phyloP scores from a whole-genome alignment of 1,140 invertebrate genomes.

The Rhagoletis pomonella region DNA sequence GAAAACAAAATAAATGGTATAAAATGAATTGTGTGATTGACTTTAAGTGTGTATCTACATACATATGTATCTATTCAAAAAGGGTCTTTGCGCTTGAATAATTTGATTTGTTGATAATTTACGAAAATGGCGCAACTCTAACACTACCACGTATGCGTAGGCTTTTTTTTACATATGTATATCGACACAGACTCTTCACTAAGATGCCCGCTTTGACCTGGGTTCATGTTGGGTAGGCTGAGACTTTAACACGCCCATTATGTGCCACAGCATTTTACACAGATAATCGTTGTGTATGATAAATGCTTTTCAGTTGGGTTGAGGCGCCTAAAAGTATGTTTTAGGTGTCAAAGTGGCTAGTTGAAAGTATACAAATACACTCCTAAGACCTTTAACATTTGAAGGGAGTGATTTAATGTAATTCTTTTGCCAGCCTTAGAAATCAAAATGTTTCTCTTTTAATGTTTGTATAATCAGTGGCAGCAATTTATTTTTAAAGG shows the following conservation, averaged over 20 bases:
- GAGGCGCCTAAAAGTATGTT: not conserved
- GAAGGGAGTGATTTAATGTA: too few relatives aligned
- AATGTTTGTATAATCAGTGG: too few relatives aligned
- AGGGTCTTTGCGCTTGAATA: slow-evolving; percentile 45
- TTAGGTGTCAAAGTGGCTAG: too few relatives aligned
- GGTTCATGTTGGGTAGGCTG: not conserved
- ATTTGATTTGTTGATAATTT: slow-evolving; percentile 46
- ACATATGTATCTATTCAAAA: not conserved
- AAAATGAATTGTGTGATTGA: not conserved
- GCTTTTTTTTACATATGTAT: not conserved
- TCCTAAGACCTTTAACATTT: too few relatives aligned
- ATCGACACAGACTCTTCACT: too few relatives aligned
- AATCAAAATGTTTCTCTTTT: too few relatives aligned
- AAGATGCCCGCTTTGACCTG: not conserved
- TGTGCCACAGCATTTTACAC: not conserved
- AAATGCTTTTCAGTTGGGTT: not conserved
- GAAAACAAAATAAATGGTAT: not conserved
- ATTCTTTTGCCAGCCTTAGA: too few relatives aligned
- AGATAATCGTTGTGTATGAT: not conserved
- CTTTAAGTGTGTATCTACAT: not conserved
- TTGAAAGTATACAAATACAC: too few relatives aligned
- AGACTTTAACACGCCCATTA: slow-evolving; percentile 12
- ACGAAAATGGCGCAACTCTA: not conserved
- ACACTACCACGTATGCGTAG: not conserved
- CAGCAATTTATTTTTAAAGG: too few relatives aligned